These are phyloP conservation scores for Tetramorium parvispinum DNA, from an alignment of 1,140 invertebrate genomes.

Conservation along the genomic window DNA sequence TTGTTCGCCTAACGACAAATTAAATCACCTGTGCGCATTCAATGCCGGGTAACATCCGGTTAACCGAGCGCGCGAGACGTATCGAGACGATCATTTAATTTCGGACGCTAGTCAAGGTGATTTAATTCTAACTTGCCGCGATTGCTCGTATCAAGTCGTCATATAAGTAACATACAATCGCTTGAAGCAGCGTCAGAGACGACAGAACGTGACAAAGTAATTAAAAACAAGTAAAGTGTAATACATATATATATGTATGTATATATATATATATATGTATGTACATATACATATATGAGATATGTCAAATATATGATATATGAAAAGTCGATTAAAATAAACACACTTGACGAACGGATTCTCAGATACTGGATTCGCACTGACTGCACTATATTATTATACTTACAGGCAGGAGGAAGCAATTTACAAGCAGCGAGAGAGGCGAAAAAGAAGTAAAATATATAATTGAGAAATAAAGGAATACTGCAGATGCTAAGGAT, in stretches of 20 bases:
- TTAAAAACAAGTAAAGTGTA: not conserved
- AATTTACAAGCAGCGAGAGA: conserved; percentile 17
- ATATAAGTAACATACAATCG: not conserved
- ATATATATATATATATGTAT: no score
- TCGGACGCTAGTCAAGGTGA: not conserved
- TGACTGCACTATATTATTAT: not conserved
- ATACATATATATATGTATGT: not conserved
- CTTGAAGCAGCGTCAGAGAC: not conserved
- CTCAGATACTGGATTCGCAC: no score
- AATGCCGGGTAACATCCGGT: not conserved
- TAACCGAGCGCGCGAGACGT: not conserved
- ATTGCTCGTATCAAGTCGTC: not conserved
- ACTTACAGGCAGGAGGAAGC: conserved; percentile 18
- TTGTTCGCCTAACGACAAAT: not conserved
- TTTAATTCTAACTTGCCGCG: not conserved
- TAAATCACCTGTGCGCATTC: not conserved
- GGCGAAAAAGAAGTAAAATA: not conserved
- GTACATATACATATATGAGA: not conserved
- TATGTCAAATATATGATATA: not conserved
- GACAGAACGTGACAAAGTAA: not conserved
- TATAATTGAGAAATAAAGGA: not conserved
- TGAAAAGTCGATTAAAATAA: conserved; percentile 1
- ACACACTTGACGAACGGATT: not conserved
- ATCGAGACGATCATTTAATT: not conserved
- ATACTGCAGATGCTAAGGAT: not conserved